phyloP scores from a whole-genome alignment of 2,888 invertebrate genomes.

The Amphimallon solstitiale region DNA sequence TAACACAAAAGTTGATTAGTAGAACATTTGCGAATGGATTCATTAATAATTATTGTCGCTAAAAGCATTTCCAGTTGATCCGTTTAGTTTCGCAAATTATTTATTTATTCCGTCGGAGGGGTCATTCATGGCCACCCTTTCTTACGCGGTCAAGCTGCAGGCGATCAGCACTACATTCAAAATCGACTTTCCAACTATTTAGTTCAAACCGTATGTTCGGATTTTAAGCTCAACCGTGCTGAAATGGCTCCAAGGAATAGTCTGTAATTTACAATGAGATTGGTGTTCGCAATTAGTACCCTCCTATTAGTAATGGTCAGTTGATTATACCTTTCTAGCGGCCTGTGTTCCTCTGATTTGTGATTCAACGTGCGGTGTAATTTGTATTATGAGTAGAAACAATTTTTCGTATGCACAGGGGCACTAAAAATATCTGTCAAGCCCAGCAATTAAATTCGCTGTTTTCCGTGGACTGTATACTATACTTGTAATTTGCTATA shows the following conservation, averaged over 20 bases:
- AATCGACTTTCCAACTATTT: slow-evolving; percentile 26
- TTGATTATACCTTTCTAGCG: slow-evolving; percentile 25
- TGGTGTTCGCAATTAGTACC: slow-evolving; percentile 51
- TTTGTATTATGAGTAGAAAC: slow-evolving; percentile 10
- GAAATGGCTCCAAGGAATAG: slow-evolving; percentile 46
- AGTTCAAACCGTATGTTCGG: slow-evolving; percentile 3
- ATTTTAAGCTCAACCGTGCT: slow-evolving; percentile 41
- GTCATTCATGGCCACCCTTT: slow-evolving; percentile 52
- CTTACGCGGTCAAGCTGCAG: slow-evolving; percentile 34
- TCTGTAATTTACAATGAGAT: slow-evolving; percentile 53
- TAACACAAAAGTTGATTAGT: no score
- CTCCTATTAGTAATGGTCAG: slow-evolving; percentile 47
- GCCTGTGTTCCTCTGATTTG: slow-evolving; percentile 16
- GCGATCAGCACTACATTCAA: slow-evolving; percentile 15
- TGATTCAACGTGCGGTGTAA: slow-evolving; percentile 12
- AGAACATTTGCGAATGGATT: slow-evolving; percentile 36
- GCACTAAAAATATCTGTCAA: neutral
- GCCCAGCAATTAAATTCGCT: no score
- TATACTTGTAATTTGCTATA: no score
- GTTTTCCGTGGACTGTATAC: no score
- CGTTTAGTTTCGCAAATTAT: slow-evolving; percentile 60
- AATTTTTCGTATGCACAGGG: neutral
- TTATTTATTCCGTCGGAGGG: slow-evolving; percentile 53
- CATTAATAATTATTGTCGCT: slow-evolving; percentile 59
- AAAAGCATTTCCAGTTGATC: slow-evolving; percentile 59